phyloP scores from a whole-genome alignment of 2,888 invertebrate species.

The Pyrocoelia pectoralis region DNA sequence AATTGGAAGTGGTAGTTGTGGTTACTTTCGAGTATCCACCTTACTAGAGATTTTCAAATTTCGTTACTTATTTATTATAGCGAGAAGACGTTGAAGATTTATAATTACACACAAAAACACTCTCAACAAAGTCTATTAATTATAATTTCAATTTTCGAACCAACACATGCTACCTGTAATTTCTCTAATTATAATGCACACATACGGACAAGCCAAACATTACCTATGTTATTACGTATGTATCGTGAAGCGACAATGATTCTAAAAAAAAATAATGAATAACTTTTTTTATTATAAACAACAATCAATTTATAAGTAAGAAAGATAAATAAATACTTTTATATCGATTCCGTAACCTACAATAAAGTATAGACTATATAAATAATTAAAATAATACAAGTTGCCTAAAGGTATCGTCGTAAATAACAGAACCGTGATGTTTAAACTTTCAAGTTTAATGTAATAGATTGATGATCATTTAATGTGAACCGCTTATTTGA shows the following conservation, averaged over 20 bases:
- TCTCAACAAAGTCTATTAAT: no score
- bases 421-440: conserved; percentile 9
- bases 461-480: conserved; percentile 9
- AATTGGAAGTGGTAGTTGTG: no score
- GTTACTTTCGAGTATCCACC: no score
- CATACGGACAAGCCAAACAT: background rate
- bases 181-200: background rate
- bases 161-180: background rate
- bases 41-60: no score
- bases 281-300: background rate
- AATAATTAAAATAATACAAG: conserved; percentile 10
- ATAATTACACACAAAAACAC: background rate
- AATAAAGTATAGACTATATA: conserved; percentile 1
- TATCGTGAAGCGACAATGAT: no score
- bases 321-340: background rate
- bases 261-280: no score
- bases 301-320: background rate
- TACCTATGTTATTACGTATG: background rate
- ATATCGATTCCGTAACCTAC: background rate
- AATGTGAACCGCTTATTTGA: background rate
- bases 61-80: no score
- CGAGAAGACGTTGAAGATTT: no score
- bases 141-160: background rate
- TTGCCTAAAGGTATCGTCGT: conserved; percentile 3
- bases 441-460: conserved; percentile 3